Conservation (phyloP, 2,113 vertebrate genomes). For the Vireo altiloquus region DNA sequence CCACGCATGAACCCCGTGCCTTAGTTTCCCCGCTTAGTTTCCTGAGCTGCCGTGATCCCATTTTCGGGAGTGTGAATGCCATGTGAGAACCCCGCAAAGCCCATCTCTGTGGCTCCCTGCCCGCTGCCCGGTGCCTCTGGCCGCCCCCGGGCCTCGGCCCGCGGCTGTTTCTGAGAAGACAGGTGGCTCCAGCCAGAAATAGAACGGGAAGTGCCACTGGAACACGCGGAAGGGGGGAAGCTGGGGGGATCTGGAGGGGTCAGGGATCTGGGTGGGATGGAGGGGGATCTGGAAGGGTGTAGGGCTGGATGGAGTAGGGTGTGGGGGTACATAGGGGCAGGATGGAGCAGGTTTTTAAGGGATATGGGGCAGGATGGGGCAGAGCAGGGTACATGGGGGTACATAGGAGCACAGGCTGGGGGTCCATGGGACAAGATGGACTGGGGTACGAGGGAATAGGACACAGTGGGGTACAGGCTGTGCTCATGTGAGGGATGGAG, state of each 20-base stretch:
- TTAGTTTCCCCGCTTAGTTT: neutral
- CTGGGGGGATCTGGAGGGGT: neutral
- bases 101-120: neutral
- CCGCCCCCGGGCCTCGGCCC: neutral
- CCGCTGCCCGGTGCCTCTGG: neutral
- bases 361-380: neutral
- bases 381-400: neutral
- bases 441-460: fast-evolving
- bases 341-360: neutral
- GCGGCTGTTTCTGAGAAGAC: neutral
- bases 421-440: too few relatives aligned
- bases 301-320: neutral
- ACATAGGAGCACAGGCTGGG: too few relatives aligned
- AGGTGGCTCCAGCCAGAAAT: neutral
- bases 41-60: neutral
- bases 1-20: neutral
- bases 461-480: neutral
- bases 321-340: neutral
- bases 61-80: neutral
- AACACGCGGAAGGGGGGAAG: neutral
- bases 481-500: neutral
- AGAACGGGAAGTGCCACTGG: neutral
- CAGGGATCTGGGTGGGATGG: neutral
- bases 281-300: neutral
- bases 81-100: neutral